Percentiles rank a stretch among this genome's conserved stretches.
These are phyloP conservation scores for Gerris lacustris DNA, from an alignment of 2,888 invertebrate genomes.

Conservation along the genomic window DNA sequence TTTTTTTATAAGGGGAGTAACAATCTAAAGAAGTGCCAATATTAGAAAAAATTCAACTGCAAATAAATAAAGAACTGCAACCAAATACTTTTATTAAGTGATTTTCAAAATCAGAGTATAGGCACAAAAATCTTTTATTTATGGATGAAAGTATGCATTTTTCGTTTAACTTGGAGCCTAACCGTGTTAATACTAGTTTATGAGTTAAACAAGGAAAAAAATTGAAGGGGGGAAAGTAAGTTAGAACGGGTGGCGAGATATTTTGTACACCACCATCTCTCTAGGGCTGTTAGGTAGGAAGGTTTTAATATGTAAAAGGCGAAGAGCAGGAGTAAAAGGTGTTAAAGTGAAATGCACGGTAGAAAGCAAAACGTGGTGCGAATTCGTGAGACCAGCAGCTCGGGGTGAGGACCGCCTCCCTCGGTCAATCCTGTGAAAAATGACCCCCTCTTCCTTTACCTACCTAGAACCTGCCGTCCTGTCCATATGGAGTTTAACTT, in stretches of 20 bases:
- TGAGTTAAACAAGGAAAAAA: no score
- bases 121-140: no score
- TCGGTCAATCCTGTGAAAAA: constrained; percentile 1
- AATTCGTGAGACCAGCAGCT: not conserved
- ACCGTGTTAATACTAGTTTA: no score
- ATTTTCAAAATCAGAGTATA: no score
- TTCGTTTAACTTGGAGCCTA: no score
- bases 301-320: constrained; percentile 1
- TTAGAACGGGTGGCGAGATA: not conserved
- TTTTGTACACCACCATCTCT: no score
- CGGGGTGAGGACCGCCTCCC: not conserved
- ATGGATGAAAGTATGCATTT: no score
- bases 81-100: no score
- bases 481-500: constrained; percentile 3
- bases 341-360: not conserved
- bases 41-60: no score
- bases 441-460: not conserved
- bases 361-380: not conserved
- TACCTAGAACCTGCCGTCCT: not conserved
- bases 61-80: no score
- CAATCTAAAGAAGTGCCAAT: no score
- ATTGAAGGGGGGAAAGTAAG: not conserved
- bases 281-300: not conserved
- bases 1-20: no score
- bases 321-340: not conserved